Evolutionary conservation across 2,113 vertebrate genomes (phyloP).

Genomic region (Panthera uncia): DNA sequence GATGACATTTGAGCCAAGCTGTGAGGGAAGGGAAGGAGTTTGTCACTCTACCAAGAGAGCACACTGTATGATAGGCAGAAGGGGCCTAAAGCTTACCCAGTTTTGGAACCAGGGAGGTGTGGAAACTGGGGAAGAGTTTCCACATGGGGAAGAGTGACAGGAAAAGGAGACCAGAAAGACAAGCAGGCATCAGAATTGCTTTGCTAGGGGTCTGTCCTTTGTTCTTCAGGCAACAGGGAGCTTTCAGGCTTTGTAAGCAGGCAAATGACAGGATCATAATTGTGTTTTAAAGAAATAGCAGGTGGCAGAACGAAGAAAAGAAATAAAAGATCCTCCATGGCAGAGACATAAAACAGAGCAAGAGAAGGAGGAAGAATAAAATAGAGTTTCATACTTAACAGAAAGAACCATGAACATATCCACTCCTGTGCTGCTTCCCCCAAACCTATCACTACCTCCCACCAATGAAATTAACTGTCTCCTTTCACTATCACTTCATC

Average conservation of each 20-base stretch:
- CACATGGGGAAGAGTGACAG: not conserved
- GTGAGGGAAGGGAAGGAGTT: not conserved
- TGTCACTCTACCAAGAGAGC: slow-evolving; percentile 6
- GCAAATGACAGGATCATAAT: not conserved
- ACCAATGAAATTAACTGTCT: not conserved
- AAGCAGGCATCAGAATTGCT: not conserved
- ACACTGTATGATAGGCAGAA: not conserved
- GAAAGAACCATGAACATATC: not conserved
- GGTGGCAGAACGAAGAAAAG: slow-evolving; percentile 11
- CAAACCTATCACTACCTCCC: not conserved
- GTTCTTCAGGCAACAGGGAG: not conserved
- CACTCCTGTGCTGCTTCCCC: not conserved
- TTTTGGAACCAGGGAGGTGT: not conserved
- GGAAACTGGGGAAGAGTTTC: not conserved
- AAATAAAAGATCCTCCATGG: not conserved
- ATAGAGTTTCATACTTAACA: not conserved
- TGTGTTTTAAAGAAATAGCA: not conserved
- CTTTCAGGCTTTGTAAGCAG: not conserved
- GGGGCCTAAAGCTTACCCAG: not conserved
- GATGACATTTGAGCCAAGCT: slow-evolving; percentile 66
- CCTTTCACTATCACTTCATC: not conserved
- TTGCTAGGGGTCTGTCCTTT: not conserved
- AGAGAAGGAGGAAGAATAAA: not conserved
- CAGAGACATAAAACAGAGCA: not conserved
- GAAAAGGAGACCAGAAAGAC: not conserved